Evolutionary conservation across 2,888 invertebrate species (phyloP).

Genomic region (Alentia gelatinosa): DNA sequence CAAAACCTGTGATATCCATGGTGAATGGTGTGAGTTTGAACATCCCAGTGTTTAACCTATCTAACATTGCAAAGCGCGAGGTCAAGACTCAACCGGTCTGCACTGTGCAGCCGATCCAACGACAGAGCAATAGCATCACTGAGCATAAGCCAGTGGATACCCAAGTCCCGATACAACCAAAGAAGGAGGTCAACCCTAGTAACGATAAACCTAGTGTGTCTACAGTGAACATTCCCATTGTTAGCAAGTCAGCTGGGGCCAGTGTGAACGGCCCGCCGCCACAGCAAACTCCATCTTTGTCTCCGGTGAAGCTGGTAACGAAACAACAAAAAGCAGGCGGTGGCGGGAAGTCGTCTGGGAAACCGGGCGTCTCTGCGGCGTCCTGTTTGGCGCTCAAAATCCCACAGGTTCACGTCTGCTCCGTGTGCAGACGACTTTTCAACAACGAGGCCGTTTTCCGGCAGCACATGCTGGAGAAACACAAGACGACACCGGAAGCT

Average conservation of each 20-base stretch:
- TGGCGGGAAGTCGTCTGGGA: neutral
- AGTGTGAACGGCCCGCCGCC: neutral
- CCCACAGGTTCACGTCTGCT: slow-evolving; percentile 57
- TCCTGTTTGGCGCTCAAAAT: slow-evolving; percentile 47
- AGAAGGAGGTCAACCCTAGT: neutral
- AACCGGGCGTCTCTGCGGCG: neutral
- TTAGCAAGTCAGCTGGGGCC: neutral
- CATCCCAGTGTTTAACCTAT: slow-evolving; percentile 36
- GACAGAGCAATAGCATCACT: neutral
- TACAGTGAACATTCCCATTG: neutral
- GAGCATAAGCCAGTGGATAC: neutral
- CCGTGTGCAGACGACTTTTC: slow-evolving; percentile 58
- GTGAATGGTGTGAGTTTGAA: slow-evolving; percentile 36
- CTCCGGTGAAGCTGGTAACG: slow-evolving; percentile 3
- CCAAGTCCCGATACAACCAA: neutral
- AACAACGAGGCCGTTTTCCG: slow-evolving; percentile 51
- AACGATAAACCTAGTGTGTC: neutral
- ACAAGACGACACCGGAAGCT: slow-evolving; percentile 23
- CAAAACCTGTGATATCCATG: slow-evolving; percentile 19
- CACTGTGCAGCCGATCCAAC: slow-evolving; percentile 30
- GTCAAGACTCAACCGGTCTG: slow-evolving; percentile 21
- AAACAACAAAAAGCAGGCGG: neutral
- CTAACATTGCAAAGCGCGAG: neutral
- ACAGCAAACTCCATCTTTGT: neutral
- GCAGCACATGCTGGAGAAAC: slow-evolving; percentile 59